These are phyloP conservation scores for Vanacampus margaritifer DNA, from an alignment of 2,113 vertebrate species.

Conservation along the genomic window DNA sequence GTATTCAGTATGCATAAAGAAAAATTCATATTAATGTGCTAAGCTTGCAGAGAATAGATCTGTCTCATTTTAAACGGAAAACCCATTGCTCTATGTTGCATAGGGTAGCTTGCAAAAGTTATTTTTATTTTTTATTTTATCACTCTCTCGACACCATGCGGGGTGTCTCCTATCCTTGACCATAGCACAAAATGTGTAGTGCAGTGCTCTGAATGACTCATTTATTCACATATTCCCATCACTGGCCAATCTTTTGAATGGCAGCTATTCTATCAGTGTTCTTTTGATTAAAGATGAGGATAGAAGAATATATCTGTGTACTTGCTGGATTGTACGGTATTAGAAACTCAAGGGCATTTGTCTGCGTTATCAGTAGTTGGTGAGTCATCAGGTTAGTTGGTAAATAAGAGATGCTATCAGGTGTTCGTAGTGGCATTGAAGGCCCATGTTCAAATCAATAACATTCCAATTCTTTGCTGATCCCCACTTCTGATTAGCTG, in stretches of 20 bases:
- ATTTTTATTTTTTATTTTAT: conserved; percentile 10
- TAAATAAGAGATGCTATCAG: conserved; percentile 79
- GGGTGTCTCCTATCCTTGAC: conserved; percentile 15
- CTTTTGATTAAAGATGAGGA: background rate
- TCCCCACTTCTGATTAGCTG: conserved; percentile 68
- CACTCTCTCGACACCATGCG: background rate
- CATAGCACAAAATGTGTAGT: background rate
- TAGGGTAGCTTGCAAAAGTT: conserved; percentile 15
- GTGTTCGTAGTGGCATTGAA: conserved; percentile 62
- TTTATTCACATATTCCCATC: background rate
- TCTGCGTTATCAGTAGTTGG: conserved; percentile 57
- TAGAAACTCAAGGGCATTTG: conserved; percentile 67
- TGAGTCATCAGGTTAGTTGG: conserved; percentile 65
- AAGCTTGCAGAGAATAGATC: background rate
- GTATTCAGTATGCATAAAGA: background rate
- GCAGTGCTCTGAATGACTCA: background rate
- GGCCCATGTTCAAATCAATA: conserved; percentile 74
- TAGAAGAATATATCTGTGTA: background rate
- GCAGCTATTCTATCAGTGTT: background rate
- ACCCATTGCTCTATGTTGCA: conserved; percentile 3
- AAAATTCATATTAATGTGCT: background rate
- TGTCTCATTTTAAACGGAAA: background rate
- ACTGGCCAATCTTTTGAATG: background rate
- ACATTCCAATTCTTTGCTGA: conserved; percentile 72
- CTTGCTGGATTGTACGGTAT: background rate